Base-by-base conservation (phyloP, 2,113 vertebrate genomes). In the Microtus pennsylvanicus region DNA sequence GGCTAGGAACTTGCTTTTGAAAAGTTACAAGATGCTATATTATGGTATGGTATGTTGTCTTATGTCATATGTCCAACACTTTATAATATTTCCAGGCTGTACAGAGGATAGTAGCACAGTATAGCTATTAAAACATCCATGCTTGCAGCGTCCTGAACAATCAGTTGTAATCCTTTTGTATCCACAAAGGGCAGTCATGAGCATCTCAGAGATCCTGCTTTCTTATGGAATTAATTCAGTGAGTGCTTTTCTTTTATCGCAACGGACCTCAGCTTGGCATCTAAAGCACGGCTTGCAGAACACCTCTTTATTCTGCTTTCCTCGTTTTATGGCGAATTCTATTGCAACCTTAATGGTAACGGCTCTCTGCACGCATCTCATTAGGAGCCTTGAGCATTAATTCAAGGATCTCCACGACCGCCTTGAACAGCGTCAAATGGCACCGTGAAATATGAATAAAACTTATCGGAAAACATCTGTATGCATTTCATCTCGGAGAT, bases 221-320 rank as follows among this genome's bases (percentile, higher is more conserved):
- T 92, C 21, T 94, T 97, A 85, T 3, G 6, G 58, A 96, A 74
- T 77, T 97, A 93, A 95, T 55, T 78, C 87, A 95, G 78, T 81
- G 47, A 35, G 58, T 85, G 67, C 83, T 90, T 80, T 74, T 45
- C 86, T 35, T 91, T 97, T 98, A 94, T 94, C 52, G 97, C 78
- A 91, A 95, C 10, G 78, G 93, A 94, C 93, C 97, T 96, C 0
- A 89, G 87, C 93, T 96, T 96, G 90, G 89, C 42, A 97, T 96
- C 45, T 69, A 63, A 96, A 30, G 94, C 77, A 65, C 93, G 95
- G 94, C 82, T 91, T 97, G 93, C 61, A 9, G 1, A 98, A 91
- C 78, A 95, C 93, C 97, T 92, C 96, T 97, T 93, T 92, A 98
- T 96, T 97, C 89, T 93, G 96, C 92, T 93, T 96, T 97, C 55